Evolutionary conservation across 2,113 vertebrate genomes (phyloP).

Genomic region (Fulmarus glacialis): DNA sequence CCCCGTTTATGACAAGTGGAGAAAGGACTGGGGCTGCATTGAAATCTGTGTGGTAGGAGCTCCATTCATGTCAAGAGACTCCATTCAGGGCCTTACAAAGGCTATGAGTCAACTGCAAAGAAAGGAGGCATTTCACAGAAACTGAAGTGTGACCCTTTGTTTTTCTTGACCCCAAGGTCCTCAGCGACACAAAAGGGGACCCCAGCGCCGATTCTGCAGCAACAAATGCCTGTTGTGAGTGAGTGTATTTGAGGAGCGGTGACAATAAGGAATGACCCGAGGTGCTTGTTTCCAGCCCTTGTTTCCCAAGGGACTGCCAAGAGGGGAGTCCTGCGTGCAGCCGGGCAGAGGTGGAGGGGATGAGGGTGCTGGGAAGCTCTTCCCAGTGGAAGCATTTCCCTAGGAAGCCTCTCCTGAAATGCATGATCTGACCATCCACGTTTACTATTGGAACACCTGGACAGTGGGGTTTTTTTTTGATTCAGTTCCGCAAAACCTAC

Average conservation of each 20-base stretch:
- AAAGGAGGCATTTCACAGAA: slow-evolving; percentile 43
- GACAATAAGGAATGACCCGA: slow-evolving; percentile 26
- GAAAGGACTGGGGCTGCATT: neutral
- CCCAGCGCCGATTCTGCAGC: neutral
- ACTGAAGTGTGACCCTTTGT: slow-evolving; percentile 62
- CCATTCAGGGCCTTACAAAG: slow-evolving; percentile 27
- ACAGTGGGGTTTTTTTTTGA: neutral
- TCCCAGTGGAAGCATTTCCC: neutral
- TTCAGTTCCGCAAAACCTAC: neutral
- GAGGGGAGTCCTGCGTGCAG: neutral
- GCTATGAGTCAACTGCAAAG: slow-evolving; percentile 52
- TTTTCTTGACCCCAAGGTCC: slow-evolving; percentile 44
- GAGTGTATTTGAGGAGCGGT: slow-evolving; percentile 24
- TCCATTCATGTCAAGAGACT: neutral
- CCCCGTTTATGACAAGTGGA: neutral
- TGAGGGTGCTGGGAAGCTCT: neutral
- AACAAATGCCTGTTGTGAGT: slow-evolving; percentile 34
- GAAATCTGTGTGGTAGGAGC: slow-evolving; percentile 8
- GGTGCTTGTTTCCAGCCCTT: neutral
- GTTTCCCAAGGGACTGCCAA: slow-evolving; percentile 1
- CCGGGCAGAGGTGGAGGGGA: neutral
- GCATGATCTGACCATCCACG: neutral
- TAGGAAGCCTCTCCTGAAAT: neutral
- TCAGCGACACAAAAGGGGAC: slow-evolving; percentile 2
- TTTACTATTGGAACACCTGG: neutral